Base-by-base conservation (phyloP, 2,888 invertebrate genomes). In the Neuroscelio doddi region DNA sequence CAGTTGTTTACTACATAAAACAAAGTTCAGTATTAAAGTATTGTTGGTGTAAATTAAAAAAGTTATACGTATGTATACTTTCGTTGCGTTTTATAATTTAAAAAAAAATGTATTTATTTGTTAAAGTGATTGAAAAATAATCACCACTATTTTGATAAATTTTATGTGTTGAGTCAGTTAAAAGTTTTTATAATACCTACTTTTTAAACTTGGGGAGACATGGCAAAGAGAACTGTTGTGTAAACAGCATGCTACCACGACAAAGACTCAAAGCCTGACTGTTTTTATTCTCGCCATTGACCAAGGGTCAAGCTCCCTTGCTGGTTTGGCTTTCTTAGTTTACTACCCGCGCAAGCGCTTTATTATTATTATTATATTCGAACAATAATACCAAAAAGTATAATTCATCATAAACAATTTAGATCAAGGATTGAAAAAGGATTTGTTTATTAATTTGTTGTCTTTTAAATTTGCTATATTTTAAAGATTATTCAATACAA, bases 251-350 rank as follows among this genome's bases (percentile, higher is more conserved):
- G 58, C 71, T 79, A 70, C 55, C 70, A 29, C 71, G 66, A 49
- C 52, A 58, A 42, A 47, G 59, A 59, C 63, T 59, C 10, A 49
- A 38, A 57, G 66, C 66, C 64, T 51, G 53, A 80, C 80, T 78
- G 75, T 73, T 72, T 75, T 73, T 65, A 69, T 71, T 68, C 67
- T 75, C 71, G 72, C 68, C 78, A 78, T 76, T 83, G 83, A 80
- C 83, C 82, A 78, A 79, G 79, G 83, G 83, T 83, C 82, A 83
- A 83, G 72, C 80, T 78, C 76, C 78, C 73, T 68, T 73, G 51
- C 61, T 56, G 58, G 62, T 71, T 62, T 63, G 47, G 63, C 53
- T 70, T 70, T 73, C 70, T 73, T 73, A 65, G 64, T 67, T 64
- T 53, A 30, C 32, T n/a, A 58, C 57, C 21, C 32, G 73, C 79